Base-by-base conservation (phyloP, 1,140 invertebrate species). In the Musca vetustissima region DNA sequence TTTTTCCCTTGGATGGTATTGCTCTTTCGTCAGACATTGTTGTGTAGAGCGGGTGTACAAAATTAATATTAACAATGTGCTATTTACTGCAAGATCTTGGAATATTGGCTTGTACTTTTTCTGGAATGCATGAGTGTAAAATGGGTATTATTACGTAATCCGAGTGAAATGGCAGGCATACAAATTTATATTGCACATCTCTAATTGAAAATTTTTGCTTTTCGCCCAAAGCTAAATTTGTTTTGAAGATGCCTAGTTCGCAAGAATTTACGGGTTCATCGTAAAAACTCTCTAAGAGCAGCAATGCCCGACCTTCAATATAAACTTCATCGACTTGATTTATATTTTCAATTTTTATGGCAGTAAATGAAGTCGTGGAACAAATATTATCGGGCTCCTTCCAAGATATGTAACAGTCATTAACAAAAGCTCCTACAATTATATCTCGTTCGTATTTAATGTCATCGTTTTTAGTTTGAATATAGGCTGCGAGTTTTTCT, bases 91-190 rank as follows among this genome's bases (percentile, higher is more conserved):
- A n/a, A n/a, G n/a, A 28, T 3, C 8, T 28, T 28, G 28, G 3
- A 28, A 8, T 28, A 3, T 28, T 3, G 3, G 8, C 28, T 28
- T 28, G 55, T 15, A 2, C 24, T 59, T 59, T 59, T 59, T 28
- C 55, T 28, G 24, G 55, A 64, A 64, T 7, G 59, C 59, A 64
- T 24, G n/a, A 28, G 59, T 64, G 59, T 25, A 64, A 47, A 43
- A 64, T 36, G 32, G 59, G 36, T 4, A 36, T 36, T 32, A 61
- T 61, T 61, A 61, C 28, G 32, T 32, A 61, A 61, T 36, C 24
- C 4, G 57, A 61, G 6, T 32, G 7, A 17, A 64, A 17, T 36
- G 36, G 59, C 24, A 55, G 13, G 22, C 52, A 55, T 22, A 55
- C 13, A 55, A 32, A 64, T 47, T 64, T 64, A 13, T 17, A 64